Evolutionary conservation across 1,140 invertebrate genomes (phyloP).

Genomic region (Zaprionus davidi): DNA sequence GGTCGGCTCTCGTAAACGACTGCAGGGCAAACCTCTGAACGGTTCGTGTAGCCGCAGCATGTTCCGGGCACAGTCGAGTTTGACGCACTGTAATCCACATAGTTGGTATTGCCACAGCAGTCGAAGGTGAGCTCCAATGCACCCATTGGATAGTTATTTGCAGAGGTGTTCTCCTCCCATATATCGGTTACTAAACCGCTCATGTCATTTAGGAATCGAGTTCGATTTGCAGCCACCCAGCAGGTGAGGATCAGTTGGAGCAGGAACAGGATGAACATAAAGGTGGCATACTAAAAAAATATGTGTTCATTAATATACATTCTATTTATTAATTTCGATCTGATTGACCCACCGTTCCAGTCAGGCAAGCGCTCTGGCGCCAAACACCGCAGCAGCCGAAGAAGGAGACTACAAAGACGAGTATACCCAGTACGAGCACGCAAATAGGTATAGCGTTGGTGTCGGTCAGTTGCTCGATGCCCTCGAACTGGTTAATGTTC

Average conservation of each 20-base stretch:
- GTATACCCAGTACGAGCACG: conserved; percentile 89
- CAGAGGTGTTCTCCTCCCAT: conserved; percentile 52
- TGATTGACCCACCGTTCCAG: conserved; percentile 87
- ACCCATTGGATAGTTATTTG: conserved; percentile 49
- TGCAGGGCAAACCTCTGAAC: conserved; percentile 49
- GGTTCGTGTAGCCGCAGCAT: conserved; percentile 83
- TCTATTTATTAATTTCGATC: neutral
- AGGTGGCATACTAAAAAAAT: conserved; percentile 86
- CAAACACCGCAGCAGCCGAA: conserved; percentile 94
- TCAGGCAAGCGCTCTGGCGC: conserved; percentile 91
- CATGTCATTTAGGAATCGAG: conserved; percentile 83
- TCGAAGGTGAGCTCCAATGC: conserved; percentile 80
- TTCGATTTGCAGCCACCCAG: conserved; percentile 85
- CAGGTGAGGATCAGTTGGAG: conserved; percentile 87
- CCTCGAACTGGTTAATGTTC: conserved; percentile 84
- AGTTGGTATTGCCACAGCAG: conserved; percentile 87
- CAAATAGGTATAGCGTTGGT: conserved; percentile 86
- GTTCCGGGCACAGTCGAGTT: conserved; percentile 61
- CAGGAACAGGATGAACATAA: conserved; percentile 87
- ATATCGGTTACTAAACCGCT: conserved; percentile 77
- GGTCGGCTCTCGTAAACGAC: conserved; percentile 63
- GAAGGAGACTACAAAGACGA: conserved; percentile 91
- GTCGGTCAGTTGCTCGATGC: conserved; percentile 83
- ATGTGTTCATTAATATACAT: conserved; percentile 25
- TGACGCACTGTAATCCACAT: conserved; percentile 79